phyloP scores from a whole-genome alignment of 2,113 vertebrate genomes.

The Rhegmatorhina hoffmannsi region DNA sequence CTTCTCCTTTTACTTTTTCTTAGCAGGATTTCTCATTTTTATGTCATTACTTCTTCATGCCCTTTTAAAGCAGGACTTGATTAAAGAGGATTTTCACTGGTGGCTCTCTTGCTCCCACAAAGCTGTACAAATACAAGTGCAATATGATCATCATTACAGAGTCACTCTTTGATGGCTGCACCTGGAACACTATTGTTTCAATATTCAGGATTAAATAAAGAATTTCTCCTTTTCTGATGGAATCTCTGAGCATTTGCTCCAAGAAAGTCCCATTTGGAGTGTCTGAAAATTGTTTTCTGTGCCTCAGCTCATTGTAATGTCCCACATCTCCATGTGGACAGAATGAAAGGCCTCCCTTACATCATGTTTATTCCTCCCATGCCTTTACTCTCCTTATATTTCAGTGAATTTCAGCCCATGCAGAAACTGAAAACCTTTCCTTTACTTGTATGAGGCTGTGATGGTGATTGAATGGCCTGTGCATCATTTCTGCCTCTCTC shows the following conservation, averaged over 20 bases:
- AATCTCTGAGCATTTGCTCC: background rate
- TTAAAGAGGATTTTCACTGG: background rate
- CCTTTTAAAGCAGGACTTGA: background rate
- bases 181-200: background rate
- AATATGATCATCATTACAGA: background rate
- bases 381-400: background rate
- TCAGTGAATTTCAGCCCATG: background rate
- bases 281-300: background rate
- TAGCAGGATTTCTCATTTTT: background rate
- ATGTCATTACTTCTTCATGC: background rate
- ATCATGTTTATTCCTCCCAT: background rate
- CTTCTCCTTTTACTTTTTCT: background rate
- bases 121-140: background rate
- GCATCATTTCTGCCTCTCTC: background rate
- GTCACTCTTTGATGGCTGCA: background rate
- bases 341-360: background rate
- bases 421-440: background rate
- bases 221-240: background rate
- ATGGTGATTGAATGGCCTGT: background rate
- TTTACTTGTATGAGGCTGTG: background rate
- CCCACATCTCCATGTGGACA: background rate
- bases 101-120: background rate
- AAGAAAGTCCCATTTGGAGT: background rate
- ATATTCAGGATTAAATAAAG: background rate
- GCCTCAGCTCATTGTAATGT: background rate